A percentile compares a stretch with the other conserved stretches of the same genome.
Conservation (phyloP, 2,888 invertebrate genomes). For the Adela reaumurella region DNA sequence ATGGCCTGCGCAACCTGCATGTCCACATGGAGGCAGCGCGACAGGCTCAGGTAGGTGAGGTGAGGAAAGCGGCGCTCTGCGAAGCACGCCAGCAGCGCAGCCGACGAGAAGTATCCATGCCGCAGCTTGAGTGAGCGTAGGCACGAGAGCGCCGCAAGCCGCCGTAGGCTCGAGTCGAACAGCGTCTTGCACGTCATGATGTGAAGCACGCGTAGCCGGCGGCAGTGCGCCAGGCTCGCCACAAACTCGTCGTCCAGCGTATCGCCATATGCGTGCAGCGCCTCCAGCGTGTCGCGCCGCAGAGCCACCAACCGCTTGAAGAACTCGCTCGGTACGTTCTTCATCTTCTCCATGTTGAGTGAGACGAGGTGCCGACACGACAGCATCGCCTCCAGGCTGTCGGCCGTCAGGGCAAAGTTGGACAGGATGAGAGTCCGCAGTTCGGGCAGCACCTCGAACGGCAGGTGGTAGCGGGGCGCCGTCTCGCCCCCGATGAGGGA, state of each 20-base stretch:
- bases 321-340: constrained; percentile 49
- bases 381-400: constrained; percentile 46
- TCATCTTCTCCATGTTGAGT: constrained; percentile 54
- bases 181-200: constrained; percentile 52
- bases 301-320: constrained; percentile 40
- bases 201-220: constrained; percentile 38
- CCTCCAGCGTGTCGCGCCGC: constrained; percentile 37
- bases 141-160: constrained; percentile 40
- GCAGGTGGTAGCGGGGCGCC: constrained; percentile 45
- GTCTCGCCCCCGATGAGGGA: constrained; percentile 45
- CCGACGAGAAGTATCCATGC: constrained; percentile 50
- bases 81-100: constrained; percentile 45
- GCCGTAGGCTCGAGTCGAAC: constrained; percentile 48
- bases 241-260: constrained; percentile 50
- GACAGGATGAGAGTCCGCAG: constrained; percentile 45
- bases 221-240: constrained; percentile 40
- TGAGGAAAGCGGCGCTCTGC: constrained; percentile 45
- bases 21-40: constrained; percentile 45
- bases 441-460: constrained; percentile 43
- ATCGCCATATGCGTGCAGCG: constrained; percentile 48
- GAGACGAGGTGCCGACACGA: constrained; percentile 44
- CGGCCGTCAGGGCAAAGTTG: constrained; percentile 46
- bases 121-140: constrained; percentile 46
- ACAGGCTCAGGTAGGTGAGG: constrained; percentile 44
- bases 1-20: constrained; percentile 47